Conservation (phyloP, 1,140 invertebrate genomes). For the Orius laevigatus region DNA sequence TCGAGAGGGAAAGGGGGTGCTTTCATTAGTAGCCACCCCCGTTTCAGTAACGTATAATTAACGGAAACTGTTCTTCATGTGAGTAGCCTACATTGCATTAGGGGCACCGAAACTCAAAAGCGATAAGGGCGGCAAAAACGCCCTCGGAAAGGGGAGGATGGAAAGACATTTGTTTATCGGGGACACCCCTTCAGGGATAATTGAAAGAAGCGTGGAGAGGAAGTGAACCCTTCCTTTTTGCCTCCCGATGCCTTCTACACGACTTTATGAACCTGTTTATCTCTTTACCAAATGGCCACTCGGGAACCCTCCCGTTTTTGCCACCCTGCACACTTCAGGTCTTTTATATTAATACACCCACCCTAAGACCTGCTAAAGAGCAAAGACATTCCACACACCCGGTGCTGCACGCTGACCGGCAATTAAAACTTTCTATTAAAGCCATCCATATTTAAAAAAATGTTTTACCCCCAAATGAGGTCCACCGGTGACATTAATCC, state of each 20-base stretch:
- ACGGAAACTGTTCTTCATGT: constrained; percentile 7
- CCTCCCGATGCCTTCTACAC: neutral
- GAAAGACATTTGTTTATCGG: constrained; percentile 8
- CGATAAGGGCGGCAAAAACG: neutral
- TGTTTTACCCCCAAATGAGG: too few relatives aligned
- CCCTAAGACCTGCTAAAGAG: neutral
- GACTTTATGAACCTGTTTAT: neutral
- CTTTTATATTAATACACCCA: constrained; percentile 1
- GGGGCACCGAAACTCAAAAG: too few relatives aligned
- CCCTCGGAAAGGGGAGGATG: neutral
- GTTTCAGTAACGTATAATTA: constrained; percentile 3
- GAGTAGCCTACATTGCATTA: too few relatives aligned
- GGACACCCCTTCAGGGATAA: neutral
- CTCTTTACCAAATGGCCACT: neutral
- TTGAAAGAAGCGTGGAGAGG: constrained; percentile 5
- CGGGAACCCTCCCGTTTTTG: neutral
- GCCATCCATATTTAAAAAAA: too few relatives aligned
- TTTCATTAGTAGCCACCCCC: too few relatives aligned
- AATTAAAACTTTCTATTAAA: too few relatives aligned
- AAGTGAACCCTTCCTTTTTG: constrained; percentile 3
- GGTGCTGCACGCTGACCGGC: neutral
- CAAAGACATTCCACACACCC: neutral
- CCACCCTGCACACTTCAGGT: neutral
- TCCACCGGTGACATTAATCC: too few relatives aligned
- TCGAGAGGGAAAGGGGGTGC: too few relatives aligned